Conservation (phyloP, 2,797 vertebrate genomes). For the Pygocentrus nattereri region DNA sequence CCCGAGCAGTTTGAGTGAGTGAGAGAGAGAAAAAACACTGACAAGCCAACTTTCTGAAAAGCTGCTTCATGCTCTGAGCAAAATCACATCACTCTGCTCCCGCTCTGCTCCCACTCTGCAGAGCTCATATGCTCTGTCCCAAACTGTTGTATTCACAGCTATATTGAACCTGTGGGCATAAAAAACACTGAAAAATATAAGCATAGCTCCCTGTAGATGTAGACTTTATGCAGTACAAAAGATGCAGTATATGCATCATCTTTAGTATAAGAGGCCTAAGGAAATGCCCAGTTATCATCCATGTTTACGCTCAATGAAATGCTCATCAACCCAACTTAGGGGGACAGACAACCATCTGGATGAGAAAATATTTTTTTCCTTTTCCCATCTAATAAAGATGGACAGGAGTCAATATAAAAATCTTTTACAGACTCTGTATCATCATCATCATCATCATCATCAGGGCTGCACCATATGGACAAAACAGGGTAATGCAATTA, state of each 20-base stretch:
- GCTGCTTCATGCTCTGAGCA: too few species aligned
- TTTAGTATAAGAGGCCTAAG: neutral
- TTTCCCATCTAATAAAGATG: conserved; percentile 52
- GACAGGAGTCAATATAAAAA: conserved; percentile 14
- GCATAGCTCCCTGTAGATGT: too few species aligned
- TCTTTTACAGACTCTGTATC: conserved; percentile 23
- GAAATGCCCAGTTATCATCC: conserved; percentile 32
- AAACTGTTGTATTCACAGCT: too few species aligned
- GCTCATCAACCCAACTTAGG: conserved; percentile 50
- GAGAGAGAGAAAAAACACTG: too few species aligned
- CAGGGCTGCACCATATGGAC: neutral
- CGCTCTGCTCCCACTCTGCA: too few species aligned
- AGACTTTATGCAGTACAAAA: neutral
- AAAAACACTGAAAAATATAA: too few species aligned
- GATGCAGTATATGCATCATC: neutral
- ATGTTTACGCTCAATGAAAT: conserved; percentile 44
- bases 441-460: conserved; percentile 27
- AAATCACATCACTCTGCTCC: too few species aligned
- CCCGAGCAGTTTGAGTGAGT: too few species aligned
- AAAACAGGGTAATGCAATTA: neutral
- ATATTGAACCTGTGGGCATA: too few species aligned
- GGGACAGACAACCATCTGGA: conserved; percentile 59
- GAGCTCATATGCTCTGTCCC: too few species aligned
- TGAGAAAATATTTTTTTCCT: conserved; percentile 58
- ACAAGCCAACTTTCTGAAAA: too few species aligned